Evolutionary conservation across 2,113 vertebrate genomes (phyloP).

Genomic region (Sinocyclocheilus maitianheensis): DNA sequence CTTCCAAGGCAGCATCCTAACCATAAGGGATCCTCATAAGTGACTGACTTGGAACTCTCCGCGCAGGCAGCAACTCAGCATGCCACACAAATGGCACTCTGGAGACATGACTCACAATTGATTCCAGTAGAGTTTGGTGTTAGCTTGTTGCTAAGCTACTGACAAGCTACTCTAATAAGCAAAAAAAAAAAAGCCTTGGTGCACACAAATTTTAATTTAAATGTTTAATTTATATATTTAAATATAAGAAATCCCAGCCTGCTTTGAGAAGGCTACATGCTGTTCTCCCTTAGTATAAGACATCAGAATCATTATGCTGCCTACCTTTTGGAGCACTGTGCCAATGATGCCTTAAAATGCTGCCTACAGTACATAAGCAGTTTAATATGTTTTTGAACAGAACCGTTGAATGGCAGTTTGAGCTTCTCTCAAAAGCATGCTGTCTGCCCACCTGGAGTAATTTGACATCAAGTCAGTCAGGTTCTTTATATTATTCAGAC

Average conservation of each 20-base stretch:
- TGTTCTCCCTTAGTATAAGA: neutral
- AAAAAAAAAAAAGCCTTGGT: neutral
- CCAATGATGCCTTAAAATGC: constrained; percentile 4
- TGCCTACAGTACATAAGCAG: neutral
- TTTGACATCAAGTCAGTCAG: neutral
- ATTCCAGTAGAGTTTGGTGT: neutral
- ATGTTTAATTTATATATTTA: too few species aligned
- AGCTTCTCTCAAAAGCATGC: neutral
- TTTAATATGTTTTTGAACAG: neutral
- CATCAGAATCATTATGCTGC: neutral
- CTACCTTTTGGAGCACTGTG: neutral
- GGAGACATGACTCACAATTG: neutral
- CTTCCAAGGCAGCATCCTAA: constrained; percentile 11
- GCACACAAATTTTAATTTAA: neutral
- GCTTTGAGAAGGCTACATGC: neutral
- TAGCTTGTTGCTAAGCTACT: neutral
- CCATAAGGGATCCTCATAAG: constrained; percentile 12
- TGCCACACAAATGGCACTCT: neutral
- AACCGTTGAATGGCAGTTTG: neutral
- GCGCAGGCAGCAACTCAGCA: neutral
- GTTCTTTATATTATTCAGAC: constrained; percentile 26
- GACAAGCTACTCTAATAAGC: neutral
- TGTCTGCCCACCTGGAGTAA: neutral
- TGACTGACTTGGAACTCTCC: neutral
- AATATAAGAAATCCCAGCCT: too few species aligned